phyloP scores from a whole-genome alignment of 2,113 vertebrate genomes.

The Oryzias woworae region DNA sequence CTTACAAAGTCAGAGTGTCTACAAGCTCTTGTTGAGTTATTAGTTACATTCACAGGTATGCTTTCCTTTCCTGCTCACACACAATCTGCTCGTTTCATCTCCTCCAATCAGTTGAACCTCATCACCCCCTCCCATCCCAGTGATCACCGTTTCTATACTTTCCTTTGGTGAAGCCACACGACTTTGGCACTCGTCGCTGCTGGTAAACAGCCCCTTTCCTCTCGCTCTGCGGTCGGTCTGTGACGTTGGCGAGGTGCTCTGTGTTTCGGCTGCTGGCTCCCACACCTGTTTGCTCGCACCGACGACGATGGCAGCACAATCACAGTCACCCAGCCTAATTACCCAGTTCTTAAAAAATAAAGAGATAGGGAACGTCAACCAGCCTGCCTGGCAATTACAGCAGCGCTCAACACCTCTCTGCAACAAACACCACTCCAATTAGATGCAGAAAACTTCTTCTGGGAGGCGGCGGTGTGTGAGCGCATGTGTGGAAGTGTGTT shows the following conservation, averaged over 20 bases:
- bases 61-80: slow-evolving; percentile 26
- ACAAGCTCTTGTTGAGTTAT: slow-evolving; percentile 16
- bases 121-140: slow-evolving; percentile 2
- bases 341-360: slow-evolving; percentile 75
- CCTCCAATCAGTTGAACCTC: slow-evolving; percentile 27
- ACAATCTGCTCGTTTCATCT: slow-evolving; percentile 39
- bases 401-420: slow-evolving; percentile 69
- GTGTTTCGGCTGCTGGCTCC: slow-evolving; percentile 26
- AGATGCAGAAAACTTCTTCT: slow-evolving; percentile 65
- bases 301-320: slow-evolving; percentile 33
- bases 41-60: slow-evolving; percentile 37
- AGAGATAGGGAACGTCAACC: slow-evolving; percentile 69
- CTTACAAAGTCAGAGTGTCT: slow-evolving; percentile 6
- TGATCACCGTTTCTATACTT: slow-evolving; percentile 19
- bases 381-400: slow-evolving; percentile 74
- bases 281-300: slow-evolving; percentile 69
- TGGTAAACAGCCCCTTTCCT: slow-evolving; percentile 40
- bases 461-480: slow-evolving; percentile 42
- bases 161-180: slow-evolving; percentile 26
- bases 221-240: slow-evolving; percentile 32
- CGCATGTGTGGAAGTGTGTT: slow-evolving; percentile 26
- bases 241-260: slow-evolving; percentile 42
- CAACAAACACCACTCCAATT: slow-evolving; percentile 74
- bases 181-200: slow-evolving; percentile 6
- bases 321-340: slow-evolving; percentile 73